A percentile compares a stretch with the other conserved stretches of the same genome.
These are phyloP conservation scores for Rhinolophus sinicus DNA, from an alignment of 2,113 vertebrate species.

Conservation along the genomic window DNA sequence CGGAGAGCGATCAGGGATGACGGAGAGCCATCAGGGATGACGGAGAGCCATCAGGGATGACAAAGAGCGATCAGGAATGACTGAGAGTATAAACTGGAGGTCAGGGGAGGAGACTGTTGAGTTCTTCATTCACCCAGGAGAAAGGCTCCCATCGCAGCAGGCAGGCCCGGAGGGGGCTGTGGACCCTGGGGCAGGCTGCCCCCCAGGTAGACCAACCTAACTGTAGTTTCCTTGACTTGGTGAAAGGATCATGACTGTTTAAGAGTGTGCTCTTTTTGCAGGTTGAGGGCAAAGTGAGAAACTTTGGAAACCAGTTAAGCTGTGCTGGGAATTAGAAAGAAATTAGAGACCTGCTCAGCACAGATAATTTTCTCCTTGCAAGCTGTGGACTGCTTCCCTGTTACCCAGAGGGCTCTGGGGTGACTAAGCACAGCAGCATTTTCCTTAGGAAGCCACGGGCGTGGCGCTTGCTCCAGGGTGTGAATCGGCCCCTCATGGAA, in stretches of 20 bases:
- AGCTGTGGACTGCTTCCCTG: no score
- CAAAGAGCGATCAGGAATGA: no score
- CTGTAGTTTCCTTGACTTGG: neutral
- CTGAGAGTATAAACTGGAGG: no score
- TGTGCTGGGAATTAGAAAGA: no score
- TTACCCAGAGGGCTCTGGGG: rapidly evolving
- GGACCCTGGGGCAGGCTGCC: no score
- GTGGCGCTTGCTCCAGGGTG: neutral
- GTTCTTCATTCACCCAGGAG: no score
- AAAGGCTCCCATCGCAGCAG: no score
- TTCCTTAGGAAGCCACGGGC: neutral
- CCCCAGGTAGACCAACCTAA: no score
- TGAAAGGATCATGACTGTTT: neutral
- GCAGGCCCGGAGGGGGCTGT: no score
- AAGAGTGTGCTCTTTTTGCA: neutral
- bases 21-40: no score
- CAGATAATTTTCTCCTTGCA: neutral
- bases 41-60: no score
- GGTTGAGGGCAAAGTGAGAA: neutral
- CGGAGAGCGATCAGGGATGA: no score
- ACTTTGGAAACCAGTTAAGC: neutral
- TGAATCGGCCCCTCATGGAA: neutral
- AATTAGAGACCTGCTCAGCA: rapidly evolving
- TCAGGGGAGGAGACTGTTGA: neutral
- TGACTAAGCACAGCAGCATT: neutral